Percentiles rank a stretch among this genome's conserved stretches.
Evolutionary conservation across 2,888 invertebrate genomes (phyloP).

Genomic region (Allygus modestus): DNA sequence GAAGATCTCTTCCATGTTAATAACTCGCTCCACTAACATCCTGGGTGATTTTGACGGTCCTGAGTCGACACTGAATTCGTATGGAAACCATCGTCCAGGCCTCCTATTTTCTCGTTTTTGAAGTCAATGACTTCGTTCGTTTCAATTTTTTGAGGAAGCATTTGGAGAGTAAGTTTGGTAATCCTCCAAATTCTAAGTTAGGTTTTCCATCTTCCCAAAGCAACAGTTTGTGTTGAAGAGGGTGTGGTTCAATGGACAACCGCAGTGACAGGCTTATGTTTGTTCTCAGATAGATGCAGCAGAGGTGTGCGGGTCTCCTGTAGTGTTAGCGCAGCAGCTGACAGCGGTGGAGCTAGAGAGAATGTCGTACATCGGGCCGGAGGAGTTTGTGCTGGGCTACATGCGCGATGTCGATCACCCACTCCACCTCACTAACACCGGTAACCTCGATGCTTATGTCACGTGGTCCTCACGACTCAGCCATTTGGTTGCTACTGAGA

Average conservation of each 20-base stretch:
- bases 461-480: slow-evolving; percentile 98
- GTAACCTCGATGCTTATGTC: slow-evolving; percentile 96
- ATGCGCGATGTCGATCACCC: slow-evolving; percentile 83
- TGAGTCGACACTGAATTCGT: too few relatives aligned
- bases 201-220: too few relatives aligned
- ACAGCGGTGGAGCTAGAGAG: slow-evolving; percentile 96
- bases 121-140: too few relatives aligned
- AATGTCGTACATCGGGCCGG: slow-evolving; percentile 96
- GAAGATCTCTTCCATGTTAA: too few relatives aligned
- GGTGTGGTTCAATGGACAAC: slow-evolving; percentile 91
- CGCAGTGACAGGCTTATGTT: not conserved
- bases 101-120: too few relatives aligned
- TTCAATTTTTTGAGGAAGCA: too few relatives aligned
- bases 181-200: too few relatives aligned
- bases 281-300: slow-evolving; percentile 81
- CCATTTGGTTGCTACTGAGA: slow-evolving; percentile 96
- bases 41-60: too few relatives aligned
- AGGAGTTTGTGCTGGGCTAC: slow-evolving; percentile 97
- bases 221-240: slow-evolving; percentile 96
- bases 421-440: slow-evolving; percentile 91
- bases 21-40: too few relatives aligned
- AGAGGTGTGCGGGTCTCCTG: slow-evolving; percentile 87
- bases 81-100: too few relatives aligned
- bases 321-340: slow-evolving; percentile 92
- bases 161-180: too few relatives aligned